phyloP scores from a whole-genome alignment of 1,140 invertebrate species.

The Hormaphis cornu region DNA sequence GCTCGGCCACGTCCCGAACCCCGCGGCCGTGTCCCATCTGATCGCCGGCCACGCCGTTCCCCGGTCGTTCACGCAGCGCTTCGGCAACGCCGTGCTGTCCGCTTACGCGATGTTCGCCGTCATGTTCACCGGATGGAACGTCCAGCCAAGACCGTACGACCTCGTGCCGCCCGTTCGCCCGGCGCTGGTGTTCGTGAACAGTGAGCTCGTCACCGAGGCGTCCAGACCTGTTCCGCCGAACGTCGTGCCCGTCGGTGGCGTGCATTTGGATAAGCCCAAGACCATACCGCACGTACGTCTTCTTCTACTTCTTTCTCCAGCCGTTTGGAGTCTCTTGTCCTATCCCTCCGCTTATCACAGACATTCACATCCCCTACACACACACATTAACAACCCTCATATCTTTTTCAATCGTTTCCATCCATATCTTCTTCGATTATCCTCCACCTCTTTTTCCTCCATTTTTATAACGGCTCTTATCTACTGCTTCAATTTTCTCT shows the following conservation, averaged over 20 bases:
- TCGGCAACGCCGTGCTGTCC: neutral
- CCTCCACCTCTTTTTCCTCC: no score
- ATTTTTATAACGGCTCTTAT: no score
- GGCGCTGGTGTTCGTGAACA: neutral
- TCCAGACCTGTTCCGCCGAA: slow-evolving; percentile 2
- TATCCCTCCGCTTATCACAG: no score
- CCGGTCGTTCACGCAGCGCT: neutral
- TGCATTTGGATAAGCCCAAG: slow-evolving; percentile 35
- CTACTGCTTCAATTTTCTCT: no score
- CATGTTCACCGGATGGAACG: neutral
- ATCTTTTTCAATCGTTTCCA: no score
- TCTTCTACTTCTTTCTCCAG: no score
- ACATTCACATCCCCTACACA: no score
- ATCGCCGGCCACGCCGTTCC: neutral
- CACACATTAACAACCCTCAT: no score
- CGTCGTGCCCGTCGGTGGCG: neutral
- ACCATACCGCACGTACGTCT: slow-evolving; percentile 33
- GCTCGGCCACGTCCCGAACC: neutral
- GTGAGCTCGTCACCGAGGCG: neutral
- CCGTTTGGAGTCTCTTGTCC: no score
- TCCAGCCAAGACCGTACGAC: neutral
- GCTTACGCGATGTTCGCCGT: neutral
- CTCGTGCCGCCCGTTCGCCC: neutral
- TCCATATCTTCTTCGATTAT: no score
- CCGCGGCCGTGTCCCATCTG: neutral